Conservation (phyloP, 37 sponge, comb jelly and placozoan genomes). For the Eunapius fragilis region DNA sequence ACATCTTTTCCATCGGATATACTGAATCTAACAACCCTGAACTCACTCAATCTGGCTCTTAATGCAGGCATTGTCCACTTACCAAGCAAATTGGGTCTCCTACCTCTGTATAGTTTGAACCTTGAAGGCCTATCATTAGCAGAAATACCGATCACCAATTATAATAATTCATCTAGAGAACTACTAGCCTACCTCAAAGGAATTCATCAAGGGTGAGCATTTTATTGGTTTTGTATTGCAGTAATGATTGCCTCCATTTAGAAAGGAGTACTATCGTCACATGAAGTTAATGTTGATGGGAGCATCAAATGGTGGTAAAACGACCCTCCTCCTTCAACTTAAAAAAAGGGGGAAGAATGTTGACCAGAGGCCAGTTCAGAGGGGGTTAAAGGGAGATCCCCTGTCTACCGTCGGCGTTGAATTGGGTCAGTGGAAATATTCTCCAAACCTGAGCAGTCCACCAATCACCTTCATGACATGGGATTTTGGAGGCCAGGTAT, state of each 20-base stretch:
- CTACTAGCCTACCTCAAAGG: constrained; percentile 62
- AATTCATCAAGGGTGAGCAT: constrained; percentile 64
- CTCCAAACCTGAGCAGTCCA: constrained; percentile 37
- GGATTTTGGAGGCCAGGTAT: constrained; percentile 94
- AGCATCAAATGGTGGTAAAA: constrained; percentile 74
- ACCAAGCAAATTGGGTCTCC: constrained; percentile 63
- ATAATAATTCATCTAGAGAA: neutral
- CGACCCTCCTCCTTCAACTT: constrained; percentile 65
- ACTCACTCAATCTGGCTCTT: constrained; percentile 64
- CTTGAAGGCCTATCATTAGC: constrained; percentile 47
- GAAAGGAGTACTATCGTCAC: constrained; percentile 80
- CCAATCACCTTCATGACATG: constrained; percentile 88
- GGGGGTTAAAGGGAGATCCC: constrained; percentile 23
- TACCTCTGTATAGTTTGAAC: constrained; percentile 47
- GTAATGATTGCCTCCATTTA: neutral
- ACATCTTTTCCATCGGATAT: constrained; percentile 59
- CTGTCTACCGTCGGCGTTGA: constrained; percentile 76
- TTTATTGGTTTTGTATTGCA: neutral
- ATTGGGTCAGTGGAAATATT: constrained; percentile 81
- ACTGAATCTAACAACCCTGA: constrained; percentile 54
- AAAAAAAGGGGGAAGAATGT: constrained; percentile 60
- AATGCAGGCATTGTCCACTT: constrained; percentile 74
- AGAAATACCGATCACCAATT: constrained; percentile 16
- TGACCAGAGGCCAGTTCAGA: constrained; percentile 9
- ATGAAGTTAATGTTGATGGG: constrained; percentile 94